phyloP scores from a whole-genome alignment of 2,888 invertebrate genomes.

The Volucella bombylans region DNA sequence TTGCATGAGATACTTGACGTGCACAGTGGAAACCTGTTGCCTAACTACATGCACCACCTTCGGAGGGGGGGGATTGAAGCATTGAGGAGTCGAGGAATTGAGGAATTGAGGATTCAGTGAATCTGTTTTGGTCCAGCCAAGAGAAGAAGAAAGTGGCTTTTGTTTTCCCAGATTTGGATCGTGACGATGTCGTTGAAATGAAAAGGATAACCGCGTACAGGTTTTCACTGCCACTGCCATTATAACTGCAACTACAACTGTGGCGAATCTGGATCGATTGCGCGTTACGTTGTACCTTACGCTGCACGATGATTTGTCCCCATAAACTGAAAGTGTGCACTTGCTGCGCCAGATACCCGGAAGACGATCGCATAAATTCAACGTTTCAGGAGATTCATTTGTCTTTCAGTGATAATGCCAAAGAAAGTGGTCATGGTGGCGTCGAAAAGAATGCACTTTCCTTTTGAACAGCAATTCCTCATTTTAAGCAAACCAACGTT shows the following conservation, averaged over 20 bases:
- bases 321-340: constrained; percentile 59
- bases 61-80: not conserved
- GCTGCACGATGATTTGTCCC: constrained; percentile 57
- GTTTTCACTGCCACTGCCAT: constrained; percentile 42
- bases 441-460: constrained; percentile 66
- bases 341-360: constrained; percentile 60
- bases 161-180: constrained; percentile 55
- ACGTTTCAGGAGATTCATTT: constrained; percentile 61
- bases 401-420: constrained; percentile 47
- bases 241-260: not conserved
- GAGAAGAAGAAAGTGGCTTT: constrained; percentile 70
- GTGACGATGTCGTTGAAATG: constrained; percentile 66
- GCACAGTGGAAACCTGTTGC: constrained; percentile 46
- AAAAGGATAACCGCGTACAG: constrained; percentile 66
- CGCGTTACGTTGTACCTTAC: constrained; percentile 23
- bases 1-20: constrained; percentile 16
- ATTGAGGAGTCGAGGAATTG: no score
- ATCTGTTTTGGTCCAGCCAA: constrained; percentile 53
- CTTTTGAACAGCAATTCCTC: constrained; percentile 60
- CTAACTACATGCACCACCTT: constrained; percentile 6
- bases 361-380: constrained; percentile 61
- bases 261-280: constrained; percentile 65
- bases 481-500: not conserved
- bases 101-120: constrained; percentile 52
- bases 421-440: constrained; percentile 63